phyloP scores from a whole-genome alignment of 2,797 vertebrate species.

The Enteromius argenteus region DNA sequence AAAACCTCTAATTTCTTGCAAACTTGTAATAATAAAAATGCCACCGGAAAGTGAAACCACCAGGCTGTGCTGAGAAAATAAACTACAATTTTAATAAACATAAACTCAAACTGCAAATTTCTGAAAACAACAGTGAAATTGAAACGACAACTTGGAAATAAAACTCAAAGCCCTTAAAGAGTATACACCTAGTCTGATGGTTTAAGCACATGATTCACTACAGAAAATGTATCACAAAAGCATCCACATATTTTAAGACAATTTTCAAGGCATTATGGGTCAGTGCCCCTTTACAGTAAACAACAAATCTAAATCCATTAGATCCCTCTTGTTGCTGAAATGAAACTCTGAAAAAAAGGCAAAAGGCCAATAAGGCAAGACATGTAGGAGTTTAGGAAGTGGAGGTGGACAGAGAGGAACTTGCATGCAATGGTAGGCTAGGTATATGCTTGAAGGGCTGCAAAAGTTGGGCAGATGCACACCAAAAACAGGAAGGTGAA shows the following conservation, averaged over 20 bases:
- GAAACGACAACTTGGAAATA: neutral
- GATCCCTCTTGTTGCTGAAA: constrained; percentile 21
- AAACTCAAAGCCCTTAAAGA: neutral
- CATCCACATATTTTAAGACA: neutral
- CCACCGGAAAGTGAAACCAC: neutral
- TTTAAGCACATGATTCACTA: neutral
- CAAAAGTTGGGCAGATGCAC: neutral
- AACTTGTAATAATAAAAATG: neutral
- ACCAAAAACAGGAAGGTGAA: constrained; percentile 35
- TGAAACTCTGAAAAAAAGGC: constrained; percentile 12
- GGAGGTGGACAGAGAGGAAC: constrained; percentile 16
- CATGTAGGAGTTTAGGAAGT: neutral
- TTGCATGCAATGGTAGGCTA: neutral
- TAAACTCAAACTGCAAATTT: neutral
- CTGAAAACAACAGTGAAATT: neutral
- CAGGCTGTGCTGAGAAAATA: neutral
- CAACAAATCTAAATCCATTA: neutral
- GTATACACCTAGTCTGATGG: neutral
- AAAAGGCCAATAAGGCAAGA: constrained; percentile 21
- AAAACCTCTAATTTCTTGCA: neutral
- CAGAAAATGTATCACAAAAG: neutral
- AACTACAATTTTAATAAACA: neutral
- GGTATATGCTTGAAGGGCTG: neutral
- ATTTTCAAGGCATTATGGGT: neutral
- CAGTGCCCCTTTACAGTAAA: neutral